Base-by-base conservation (phyloP, 2,797 vertebrate genomes). In the Rhynchotus rufescens region DNA sequence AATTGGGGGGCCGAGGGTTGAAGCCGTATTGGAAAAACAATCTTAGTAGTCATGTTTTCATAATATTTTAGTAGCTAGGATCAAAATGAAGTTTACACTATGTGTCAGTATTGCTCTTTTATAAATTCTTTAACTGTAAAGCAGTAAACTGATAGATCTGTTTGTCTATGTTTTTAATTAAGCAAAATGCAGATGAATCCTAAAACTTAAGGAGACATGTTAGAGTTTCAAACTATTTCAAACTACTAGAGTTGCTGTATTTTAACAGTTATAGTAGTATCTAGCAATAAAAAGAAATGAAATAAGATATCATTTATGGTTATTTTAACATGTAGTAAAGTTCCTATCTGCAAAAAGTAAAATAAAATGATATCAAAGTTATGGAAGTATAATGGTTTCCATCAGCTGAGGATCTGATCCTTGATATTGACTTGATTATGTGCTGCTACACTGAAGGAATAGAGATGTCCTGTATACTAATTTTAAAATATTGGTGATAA, bases 401-500 rank as follows among this genome's bases (percentile, higher is more conserved):
- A 38, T 26, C 2, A 2, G 3, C 3, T 62, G 28, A 67, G 22
- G 16, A 22, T n/a, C 32, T 59, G 26, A 34, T 69, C 26, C 11
- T 8, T 11, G 36, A 47, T 79, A 1, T 56, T 88, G 64, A 17
- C 17, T 93, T 80, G 22, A 61, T 42, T 30, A 2, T 28, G 12
- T 57, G 47, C n/a, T 73, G 30, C 7, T 51, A 40, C 88, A 80
- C 8, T 42, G 40, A 42, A 88, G 51, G 59, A 89, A 76, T 64
- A 86, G 28, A 82, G 79, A 40, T 89, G 36, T 45, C 44, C 52
- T 68, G 15, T 49, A 57, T 3, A 4, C 9, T 69, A 73, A 84
- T 84, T 87, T 85, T 34, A 67, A 96, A 91, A 64, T 45, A 84
- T 77, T 62, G 14, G 51, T 92, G 19, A 60, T 72, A 91, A 94